These are phyloP conservation scores for Vanacampus margaritifer DNA, from an alignment of 2,113 vertebrate genomes.

Conservation along the genomic window DNA sequence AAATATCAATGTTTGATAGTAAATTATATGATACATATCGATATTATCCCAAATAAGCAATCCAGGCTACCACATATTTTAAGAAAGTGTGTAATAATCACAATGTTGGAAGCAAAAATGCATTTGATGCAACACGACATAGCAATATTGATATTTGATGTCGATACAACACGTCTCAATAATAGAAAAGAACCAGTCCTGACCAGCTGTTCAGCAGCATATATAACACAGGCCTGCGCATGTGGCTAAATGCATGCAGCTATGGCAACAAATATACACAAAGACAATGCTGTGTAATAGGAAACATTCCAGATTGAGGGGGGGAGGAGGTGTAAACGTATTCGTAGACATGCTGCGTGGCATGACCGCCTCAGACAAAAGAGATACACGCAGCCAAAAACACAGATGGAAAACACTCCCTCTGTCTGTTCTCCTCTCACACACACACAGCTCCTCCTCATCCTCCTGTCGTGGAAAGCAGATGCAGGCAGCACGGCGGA, in stretches of 20 bases:
- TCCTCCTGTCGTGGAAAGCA: conserved; percentile 45
- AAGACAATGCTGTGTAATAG: conserved; percentile 44
- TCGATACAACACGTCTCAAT: neutral
- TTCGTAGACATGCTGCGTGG: conserved; percentile 54
- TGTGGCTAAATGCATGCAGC: conserved; percentile 13
- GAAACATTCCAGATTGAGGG: conserved; percentile 49
- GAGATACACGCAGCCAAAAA: conserved; percentile 55
- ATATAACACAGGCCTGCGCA: conserved; percentile 18
- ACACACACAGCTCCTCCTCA: conserved; percentile 30
- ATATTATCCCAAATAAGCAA: neutral
- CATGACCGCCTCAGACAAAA: conserved; percentile 59
- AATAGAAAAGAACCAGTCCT: neutral
- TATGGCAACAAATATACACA: conserved; percentile 21
- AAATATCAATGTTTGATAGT: too few species aligned
- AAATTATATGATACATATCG: neutral
- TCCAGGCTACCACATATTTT: too few species aligned
- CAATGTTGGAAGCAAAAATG: neutral
- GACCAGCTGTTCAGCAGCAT: conserved; percentile 15
- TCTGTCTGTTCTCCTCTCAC: conserved; percentile 48
- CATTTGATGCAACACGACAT: neutral
- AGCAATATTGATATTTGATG: neutral
- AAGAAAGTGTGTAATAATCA: neutral
- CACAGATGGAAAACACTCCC: conserved; percentile 69
- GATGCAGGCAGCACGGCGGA: conserved; percentile 48
- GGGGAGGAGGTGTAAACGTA: conserved; percentile 41